Evolutionary conservation across 2,888 invertebrate species (phyloP).

Genomic region (Epinotia ramella): DNA sequence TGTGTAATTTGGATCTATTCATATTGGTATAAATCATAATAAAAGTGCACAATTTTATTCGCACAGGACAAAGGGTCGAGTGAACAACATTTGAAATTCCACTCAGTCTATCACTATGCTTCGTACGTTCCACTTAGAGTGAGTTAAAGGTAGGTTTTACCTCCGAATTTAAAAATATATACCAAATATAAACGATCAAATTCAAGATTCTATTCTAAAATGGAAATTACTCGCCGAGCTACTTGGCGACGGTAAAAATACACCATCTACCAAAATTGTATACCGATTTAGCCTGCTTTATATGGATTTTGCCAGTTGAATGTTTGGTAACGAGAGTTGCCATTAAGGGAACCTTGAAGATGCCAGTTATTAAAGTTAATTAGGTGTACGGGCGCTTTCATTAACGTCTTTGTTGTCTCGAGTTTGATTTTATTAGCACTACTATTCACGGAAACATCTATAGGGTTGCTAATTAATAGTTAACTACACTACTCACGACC

Average conservation of each 20-base stretch:
- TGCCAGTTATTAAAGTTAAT: constrained; percentile 11
- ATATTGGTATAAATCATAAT: no score
- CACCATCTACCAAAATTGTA: no score
- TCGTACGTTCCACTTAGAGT: neutral
- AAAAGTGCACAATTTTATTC: neutral
- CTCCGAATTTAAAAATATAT: neutral
- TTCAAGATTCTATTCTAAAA: no score
- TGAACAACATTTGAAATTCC: constrained; percentile 1
- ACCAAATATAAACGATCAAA: neutral
- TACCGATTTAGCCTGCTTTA: no score
- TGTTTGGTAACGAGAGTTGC: neutral
- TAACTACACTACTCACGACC: neutral
- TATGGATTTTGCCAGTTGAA: neutral
- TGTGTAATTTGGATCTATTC: no score
- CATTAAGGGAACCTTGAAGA: constrained; percentile 4
- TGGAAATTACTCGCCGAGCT: no score
- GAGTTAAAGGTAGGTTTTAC: neutral
- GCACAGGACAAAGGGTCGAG: neutral
- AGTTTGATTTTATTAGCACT: constrained; percentile 26
- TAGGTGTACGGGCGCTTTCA: constrained; percentile 4
- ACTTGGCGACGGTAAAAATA: no score
- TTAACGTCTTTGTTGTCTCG: constrained; percentile 4
- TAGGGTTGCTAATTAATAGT: neutral
- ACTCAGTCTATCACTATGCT: neutral
- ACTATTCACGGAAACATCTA: neutral